Base-by-base conservation (phyloP, 2,888 invertebrate species). In the Dermolepida albohirtum region DNA sequence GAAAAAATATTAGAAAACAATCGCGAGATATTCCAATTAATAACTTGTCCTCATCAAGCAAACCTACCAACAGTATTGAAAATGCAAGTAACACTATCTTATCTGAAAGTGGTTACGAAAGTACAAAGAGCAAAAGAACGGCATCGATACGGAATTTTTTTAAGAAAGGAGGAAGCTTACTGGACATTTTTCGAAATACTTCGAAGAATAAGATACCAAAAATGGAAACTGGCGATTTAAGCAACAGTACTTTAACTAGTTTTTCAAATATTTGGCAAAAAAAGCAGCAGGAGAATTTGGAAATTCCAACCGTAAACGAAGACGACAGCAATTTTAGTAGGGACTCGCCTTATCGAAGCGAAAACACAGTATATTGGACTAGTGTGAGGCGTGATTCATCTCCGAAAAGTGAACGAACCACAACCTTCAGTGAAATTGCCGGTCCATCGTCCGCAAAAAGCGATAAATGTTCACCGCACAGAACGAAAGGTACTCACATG, bases 81-180 rank as follows among this genome's bases (percentile, higher is more conserved):
- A 54, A 69, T 40, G 40, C 43, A n/a, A 66, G 65, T 51, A 69
- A 66, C 11, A 69, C 69, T 12, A n/a, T 66, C 12, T 39, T 69
- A 22, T 69, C 64, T 1, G 74, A 74, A 64, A 75, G 74, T 50
- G 75, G 75, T 10, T 75, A 75, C 52, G 74, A 71, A 43, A 74
- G 71, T 41, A 69, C 65, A n/a, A 72, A 69, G 8, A 71, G 59
- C 17, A 64, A 50, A 14, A 29, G 64, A 10, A 57, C 70, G 1
- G 71, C 62, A 6, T 69, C 72, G 0, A 72, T 74, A 22, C 68
- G 59, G 49, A 74, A 67, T 49, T 74, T 73, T 44, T 74, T 74
- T 54, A 73, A 71, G 50, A 72, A 70, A 59, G 71, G 72, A 11
- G 64, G 71, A 4, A 72, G 71, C 29, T 51, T 74, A 16, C 50